Percentiles rank a stretch among this genome's conserved stretches.
phyloP scores from a whole-genome alignment of 64 coral and sea anemone species.

The Catalaphyllia jardinei region DNA sequence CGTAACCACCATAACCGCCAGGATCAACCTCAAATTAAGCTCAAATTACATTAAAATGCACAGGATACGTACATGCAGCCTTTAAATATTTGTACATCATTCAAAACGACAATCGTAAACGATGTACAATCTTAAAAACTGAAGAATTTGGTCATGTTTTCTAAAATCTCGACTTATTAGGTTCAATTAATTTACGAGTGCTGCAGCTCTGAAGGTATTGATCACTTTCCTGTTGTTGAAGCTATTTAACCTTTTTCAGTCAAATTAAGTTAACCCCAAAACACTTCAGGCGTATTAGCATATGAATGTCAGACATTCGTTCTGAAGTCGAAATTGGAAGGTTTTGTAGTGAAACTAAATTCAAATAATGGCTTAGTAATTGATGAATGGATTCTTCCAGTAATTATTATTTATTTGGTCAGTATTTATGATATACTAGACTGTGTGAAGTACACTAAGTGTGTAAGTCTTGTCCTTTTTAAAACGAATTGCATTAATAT shows the following conservation, averaged over 20 bases:
- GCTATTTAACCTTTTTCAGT: neutral
- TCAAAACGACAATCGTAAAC: neutral
- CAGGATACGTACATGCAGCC: neutral
- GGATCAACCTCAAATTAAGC: neutral
- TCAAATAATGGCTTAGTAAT: constrained; percentile 1
- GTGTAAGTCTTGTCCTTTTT: neutral
- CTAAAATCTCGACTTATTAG: neutral
- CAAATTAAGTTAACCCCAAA: constrained; percentile 22
- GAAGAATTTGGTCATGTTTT: neutral
- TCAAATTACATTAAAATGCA: neutral
- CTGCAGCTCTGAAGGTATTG: neutral
- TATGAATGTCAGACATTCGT: constrained; percentile 27
- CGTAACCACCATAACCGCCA: neutral
- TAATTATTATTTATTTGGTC: constrained; percentile 7
- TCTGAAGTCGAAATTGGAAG: neutral
- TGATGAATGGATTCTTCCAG: neutral
- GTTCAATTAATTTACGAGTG: neutral
- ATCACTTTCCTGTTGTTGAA: neutral
- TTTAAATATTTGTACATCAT: neutral
- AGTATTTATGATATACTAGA: neutral
- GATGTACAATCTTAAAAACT: neutral
- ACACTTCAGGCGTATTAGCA: constrained; percentile 32
- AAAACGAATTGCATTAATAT: neutral
- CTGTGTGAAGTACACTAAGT: neutral
- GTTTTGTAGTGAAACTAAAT: constrained; percentile 12